Base-by-base conservation (phyloP, 2,113 vertebrate genomes). In the Carlito syrichta region DNA sequence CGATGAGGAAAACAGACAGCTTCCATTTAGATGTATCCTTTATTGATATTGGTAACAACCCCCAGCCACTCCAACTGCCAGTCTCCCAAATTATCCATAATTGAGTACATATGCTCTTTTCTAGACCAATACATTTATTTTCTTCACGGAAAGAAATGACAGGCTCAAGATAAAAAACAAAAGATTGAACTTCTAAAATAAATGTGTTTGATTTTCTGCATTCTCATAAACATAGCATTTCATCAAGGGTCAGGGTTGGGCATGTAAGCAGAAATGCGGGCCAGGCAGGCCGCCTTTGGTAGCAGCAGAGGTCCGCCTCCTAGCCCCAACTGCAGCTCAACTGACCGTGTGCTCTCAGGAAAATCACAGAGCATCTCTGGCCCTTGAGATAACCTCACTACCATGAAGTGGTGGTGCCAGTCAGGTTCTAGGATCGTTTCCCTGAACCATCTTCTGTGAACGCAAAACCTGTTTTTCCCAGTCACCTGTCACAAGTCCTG, bases 21-120 rank as follows among this genome's bases (percentile, higher is more conserved):
- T 98, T 98, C 97, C 48, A 98, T 97, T 98, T 97, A 97, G 95
- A 95, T 96, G 85, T 45, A 92, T 63, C 92, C 91, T 95, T 97
- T 96, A 58, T 96, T 94, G 94, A 60, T 91, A 88, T 94, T 97
- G 97, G 84, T 96, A 92, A 94, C 40, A 89, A 95, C 83, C 74
- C 89, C 60, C 89, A 84, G 74, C 66, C 14, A 56, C 60, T 48
- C 83, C 40, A 8, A 4, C 89, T 77, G 95, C 35, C 66, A 54
- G 9, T 87, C 86, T 68, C 87, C 84, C 66, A 71, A 96, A 96
- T 84, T 97, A 95, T 71, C 98, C 96, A 90, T 92, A 84, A 91
- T 77, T 43, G 54, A 56, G 79, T 60, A 93, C 38, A 93, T 74
- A 86, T 63, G 83, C 69, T 84, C 93, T 86, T 93, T 95, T 89